Evolutionary conservation across 1,140 invertebrate genomes (phyloP), one percentile per base, ranked within the genome.

Genomic region (Scaptodrosophila lebanonensis): DNA sequence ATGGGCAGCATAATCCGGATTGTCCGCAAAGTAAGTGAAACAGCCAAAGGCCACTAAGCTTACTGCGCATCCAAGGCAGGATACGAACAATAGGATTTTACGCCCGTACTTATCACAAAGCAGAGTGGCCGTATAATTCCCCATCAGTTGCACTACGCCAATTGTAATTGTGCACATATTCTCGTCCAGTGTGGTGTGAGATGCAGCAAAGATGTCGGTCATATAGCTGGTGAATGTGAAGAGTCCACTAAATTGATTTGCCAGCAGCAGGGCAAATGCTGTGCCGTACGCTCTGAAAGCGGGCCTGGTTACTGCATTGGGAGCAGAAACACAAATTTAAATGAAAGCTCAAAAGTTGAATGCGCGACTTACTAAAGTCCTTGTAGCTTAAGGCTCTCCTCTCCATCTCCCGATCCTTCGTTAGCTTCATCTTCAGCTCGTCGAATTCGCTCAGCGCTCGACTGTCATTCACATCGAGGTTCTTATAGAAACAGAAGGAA

Each of bases 171-270:
- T 88, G 70, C 88, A 88, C 64, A 88, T 88, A 59, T 88, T 88
- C 2, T 88, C 84, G 54, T 88, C 88, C 13, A 90, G 60, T 0
- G 69, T 83, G 1, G 89, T 90, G 1, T 91, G 90, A 0, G 93
- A 90, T 2, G 88, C 87, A 0, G 85, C 64, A 72, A 93, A 95
- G 61, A 93, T 94, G 0, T 87, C 88, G 20, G 83, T 18, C 27
- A 77, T 27, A 8, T 85, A 85, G 8, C 50, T 72, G 25, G 61
- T 69, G 4, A 85, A 39, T 17, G 66, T 57, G 20, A 72, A 83
- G 8, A 65, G 71, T 20, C 59, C 71, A 3, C 65, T 69, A 1
- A 76, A 77, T 6, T 71, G 69, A 32, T 73, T 63, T 3, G 16
- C 4, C 3, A 50, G 13, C 0, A 79, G 30, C n/a, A 84, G 25